Conservation (phyloP, 1,140 invertebrate genomes). For the Pseudomyrmex gracilis region DNA sequence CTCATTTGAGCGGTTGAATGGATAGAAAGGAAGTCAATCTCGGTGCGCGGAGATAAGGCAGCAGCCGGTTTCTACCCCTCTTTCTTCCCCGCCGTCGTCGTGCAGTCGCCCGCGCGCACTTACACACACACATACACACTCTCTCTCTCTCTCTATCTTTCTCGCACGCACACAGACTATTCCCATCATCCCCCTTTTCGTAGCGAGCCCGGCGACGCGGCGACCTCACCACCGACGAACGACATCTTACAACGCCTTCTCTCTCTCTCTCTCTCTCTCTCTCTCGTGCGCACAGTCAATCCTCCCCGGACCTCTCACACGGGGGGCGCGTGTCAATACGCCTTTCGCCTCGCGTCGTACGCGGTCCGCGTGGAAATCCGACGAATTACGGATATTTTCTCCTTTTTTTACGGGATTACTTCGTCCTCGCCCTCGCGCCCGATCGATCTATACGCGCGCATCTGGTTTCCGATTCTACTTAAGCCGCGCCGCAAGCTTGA, state of each 20-base stretch:
- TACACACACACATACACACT: too few relatives aligned
- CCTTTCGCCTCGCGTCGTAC: constrained; percentile 15
- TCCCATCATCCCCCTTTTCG: constrained; percentile 40
- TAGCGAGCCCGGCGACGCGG: constrained; percentile 68
- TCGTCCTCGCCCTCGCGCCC: constrained; percentile 1
- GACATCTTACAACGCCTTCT: constrained; percentile 42
- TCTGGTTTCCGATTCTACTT: constrained; percentile 48
- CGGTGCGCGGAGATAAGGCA: constrained; percentile 84
- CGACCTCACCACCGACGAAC: constrained; percentile 41
- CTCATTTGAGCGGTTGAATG: constrained; percentile 86
- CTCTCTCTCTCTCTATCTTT: too few relatives aligned
- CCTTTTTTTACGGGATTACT: constrained; percentile 27
- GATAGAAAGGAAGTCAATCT: constrained; percentile 86
- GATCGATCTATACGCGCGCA: constrained; percentile 44
- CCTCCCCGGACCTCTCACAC: constrained; percentile 53
- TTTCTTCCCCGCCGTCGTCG: constrained; percentile 35
- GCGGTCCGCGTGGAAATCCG: constrained; percentile 53
- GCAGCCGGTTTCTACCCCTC: constrained; percentile 51
- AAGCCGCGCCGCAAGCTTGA: constrained; percentile 39
- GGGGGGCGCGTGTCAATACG: constrained; percentile 63
- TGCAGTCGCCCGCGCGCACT: constrained; percentile 49
- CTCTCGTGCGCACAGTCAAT: constrained; percentile 28
- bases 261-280: too few relatives aligned
- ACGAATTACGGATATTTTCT: constrained; percentile 41
- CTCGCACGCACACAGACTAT: constrained; percentile 54